These are phyloP conservation scores for Lasioglossum figueresi DNA, from an alignment of 2,888 invertebrate species.

Conservation along the genomic window DNA sequence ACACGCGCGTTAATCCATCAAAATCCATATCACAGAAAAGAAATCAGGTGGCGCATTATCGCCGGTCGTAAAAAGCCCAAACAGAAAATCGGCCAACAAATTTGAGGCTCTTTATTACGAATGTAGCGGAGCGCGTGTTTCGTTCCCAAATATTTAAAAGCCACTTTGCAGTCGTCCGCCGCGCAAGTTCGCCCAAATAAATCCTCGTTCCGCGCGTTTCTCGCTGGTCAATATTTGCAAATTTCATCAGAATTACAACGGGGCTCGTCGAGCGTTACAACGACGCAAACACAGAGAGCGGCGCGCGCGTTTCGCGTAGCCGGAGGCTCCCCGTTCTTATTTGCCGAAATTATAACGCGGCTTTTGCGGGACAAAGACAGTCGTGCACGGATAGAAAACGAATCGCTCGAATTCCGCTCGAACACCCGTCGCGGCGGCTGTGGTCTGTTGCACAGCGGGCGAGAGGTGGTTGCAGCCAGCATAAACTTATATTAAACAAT, in stretches of 20 bases:
- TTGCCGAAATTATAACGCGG: constrained; percentile 59
- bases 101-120: not conserved
- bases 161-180: not conserved
- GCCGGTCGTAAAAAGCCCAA: not conserved
- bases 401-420: constrained; percentile 35
- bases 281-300: constrained; percentile 7
- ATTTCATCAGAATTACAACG: constrained; percentile 18
- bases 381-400: constrained; percentile 41
- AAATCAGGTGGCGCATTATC: not conserved
- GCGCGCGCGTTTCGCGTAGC: not conserved
- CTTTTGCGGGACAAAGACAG: constrained; percentile 43
- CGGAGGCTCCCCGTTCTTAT: constrained; percentile 50
- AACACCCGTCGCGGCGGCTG: not conserved
- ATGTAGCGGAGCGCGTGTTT: not conserved
- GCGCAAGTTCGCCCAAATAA: not conserved
- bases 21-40: not conserved
- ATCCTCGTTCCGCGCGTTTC: constrained; percentile 14
- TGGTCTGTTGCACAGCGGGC: not conserved
- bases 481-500: constrained; percentile 82
- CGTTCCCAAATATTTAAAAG: not conserved
- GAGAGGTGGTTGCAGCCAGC: constrained; percentile 58
- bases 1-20: not conserved
- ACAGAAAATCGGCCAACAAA: not conserved
- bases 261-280: constrained; percentile 8
- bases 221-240: not conserved